Percentiles rank a stretch among this genome's conserved stretches.
Conservation (phyloP, 2,888 invertebrate genomes). For the Yponomeuta malinellus region DNA sequence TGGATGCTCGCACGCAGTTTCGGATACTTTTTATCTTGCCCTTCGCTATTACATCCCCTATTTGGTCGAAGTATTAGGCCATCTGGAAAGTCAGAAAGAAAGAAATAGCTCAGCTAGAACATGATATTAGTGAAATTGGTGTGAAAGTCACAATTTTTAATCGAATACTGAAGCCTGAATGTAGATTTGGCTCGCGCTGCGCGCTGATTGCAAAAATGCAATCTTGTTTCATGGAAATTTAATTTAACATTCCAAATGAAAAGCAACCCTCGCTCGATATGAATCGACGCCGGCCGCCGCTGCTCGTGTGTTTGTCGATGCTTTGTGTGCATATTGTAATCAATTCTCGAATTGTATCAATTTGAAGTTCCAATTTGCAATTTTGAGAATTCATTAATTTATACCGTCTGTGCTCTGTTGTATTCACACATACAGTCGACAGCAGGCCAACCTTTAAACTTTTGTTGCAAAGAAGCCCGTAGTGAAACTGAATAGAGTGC, state of each 20-base stretch:
- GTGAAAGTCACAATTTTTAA: background rate
- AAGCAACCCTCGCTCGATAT: constrained; percentile 67
- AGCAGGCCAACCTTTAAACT: no score
- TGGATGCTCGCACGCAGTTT: no score
- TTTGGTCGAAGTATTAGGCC: no score
- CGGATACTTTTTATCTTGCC: no score
- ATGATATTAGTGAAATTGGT: no score
- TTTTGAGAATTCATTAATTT: constrained; percentile 66
- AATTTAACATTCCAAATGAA: constrained; percentile 76
- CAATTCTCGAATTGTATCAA: constrained; percentile 57
- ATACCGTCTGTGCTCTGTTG: constrained; percentile 39
- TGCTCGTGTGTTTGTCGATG: constrained; percentile 71
- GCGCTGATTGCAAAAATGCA: constrained; percentile 74
- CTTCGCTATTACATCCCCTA: no score
- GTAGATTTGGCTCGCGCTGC: constrained; percentile 6
- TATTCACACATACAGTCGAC: no score
- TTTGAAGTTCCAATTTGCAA: constrained; percentile 68
- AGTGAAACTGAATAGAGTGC: no score
- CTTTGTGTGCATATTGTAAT: constrained; percentile 72
- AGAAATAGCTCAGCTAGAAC: no score
- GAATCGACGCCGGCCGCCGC: constrained; percentile 65
- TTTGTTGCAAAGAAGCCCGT: no score
- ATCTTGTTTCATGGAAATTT: constrained; percentile 76
- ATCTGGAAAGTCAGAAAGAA: no score
- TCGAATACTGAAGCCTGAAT: background rate